Evolutionary conservation across 2,888 invertebrate genomes (phyloP), one percentile per base, ranked within the genome.

Genomic region (Rhodophaea formosa): DNA sequence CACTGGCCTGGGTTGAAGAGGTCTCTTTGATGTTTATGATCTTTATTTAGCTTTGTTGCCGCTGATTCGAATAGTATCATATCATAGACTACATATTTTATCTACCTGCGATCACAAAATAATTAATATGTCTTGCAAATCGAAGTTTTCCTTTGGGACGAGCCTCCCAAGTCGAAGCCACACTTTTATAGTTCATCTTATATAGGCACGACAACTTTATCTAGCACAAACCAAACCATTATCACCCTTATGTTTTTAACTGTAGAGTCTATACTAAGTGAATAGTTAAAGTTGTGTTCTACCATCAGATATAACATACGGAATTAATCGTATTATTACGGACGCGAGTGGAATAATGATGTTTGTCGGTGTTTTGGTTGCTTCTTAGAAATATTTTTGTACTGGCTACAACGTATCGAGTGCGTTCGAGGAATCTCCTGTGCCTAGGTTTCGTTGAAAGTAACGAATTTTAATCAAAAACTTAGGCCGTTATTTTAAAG

Each of bases 241-340:
- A 54, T 67, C 39, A 52, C 58, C 69, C 59, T 56, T 74, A 72
- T 61, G 3, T 0, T 15, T 0, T 14, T 15, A 39, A 7, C 0
- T 58, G 63, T 68, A 69, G 57, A 59, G 58, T 53, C 59, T 55
- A 32, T 45, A 42, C 1, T 0, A 44, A 12, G 16, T 35, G 73
- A 66, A 75, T 60, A 64, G 55, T 58, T 59, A 71, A 62, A 35
- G 60, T 68, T 62, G 72, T 58, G 60, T 64, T 66, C 51, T 42
- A 56, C 71, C 77, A 82, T 80, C 80, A 73, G 77, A 80, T 80
- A 79, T 76, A 76, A 79, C 79, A 82, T 74, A 81, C 81, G 65
- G 87, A 88, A 86, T 89, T 88, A 88, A 89, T 89, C 87, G 84
- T 87, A 88, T 88, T 88, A 88, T 88, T 87, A 89, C 79, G 77